phyloP scores from a whole-genome alignment of 2,888 invertebrate genomes.

The Anodontia alba region DNA sequence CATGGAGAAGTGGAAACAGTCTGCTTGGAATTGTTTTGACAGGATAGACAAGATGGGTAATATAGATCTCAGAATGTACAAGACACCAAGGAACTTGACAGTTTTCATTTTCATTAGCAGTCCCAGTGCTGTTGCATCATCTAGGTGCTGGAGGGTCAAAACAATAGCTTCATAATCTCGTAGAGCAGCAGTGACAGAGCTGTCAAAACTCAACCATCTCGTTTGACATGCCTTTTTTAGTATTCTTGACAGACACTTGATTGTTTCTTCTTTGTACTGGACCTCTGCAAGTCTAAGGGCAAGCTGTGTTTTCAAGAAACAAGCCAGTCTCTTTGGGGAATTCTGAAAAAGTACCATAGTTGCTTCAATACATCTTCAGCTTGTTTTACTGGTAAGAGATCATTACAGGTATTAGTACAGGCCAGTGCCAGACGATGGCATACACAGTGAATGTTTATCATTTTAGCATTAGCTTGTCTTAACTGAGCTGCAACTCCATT shows the following conservation, averaged over 20 bases:
- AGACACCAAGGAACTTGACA: neutral
- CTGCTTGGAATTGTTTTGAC: neutral
- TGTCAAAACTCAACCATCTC: neutral
- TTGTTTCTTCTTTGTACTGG: neutral
- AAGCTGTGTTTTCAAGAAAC: neutral
- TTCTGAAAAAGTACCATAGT: neutral
- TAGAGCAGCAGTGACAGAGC: neutral
- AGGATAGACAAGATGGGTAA: neutral
- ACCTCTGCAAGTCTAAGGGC: neutral
- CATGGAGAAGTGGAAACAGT: neutral
- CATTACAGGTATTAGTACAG: neutral
- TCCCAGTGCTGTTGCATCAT: neutral
- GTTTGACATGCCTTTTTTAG: neutral
- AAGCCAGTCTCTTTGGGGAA: neutral
- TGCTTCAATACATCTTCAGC: neutral
- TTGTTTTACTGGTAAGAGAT: neutral
- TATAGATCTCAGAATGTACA: neutral
- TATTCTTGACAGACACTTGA: neutral
- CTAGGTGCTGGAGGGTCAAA: neutral
- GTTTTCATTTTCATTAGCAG: neutral
- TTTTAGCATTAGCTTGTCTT: neutral
- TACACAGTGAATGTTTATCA: neutral
- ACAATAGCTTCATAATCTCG: neutral
- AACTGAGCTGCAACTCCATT: neutral
- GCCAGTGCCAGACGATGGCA: neutral